Evolutionary conservation across 2,888 invertebrate species (phyloP), one percentile per base, ranked within the genome.

Genomic region (Microchrysa polita): DNA sequence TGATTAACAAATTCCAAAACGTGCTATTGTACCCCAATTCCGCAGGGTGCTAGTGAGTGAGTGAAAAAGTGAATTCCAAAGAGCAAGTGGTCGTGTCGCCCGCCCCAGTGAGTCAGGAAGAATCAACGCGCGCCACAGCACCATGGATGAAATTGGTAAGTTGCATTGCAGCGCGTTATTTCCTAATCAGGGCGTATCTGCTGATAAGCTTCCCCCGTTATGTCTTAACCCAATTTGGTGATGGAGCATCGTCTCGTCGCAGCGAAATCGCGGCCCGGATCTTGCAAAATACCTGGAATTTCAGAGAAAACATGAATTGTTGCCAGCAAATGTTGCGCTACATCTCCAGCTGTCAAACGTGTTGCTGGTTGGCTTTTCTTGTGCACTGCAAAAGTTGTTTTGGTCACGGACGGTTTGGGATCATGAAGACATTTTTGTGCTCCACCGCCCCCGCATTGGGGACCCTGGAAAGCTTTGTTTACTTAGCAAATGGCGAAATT

Each of bases 101-200:
- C n/a, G n/a, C n/a, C n/a, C 53, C 16, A 48, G 16, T 7, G 27
- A 53, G n/a, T n/a, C 34, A n/a, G 34, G 55, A 55, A 20, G 16
- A 53, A 14, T 48, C 65, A 53, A 18, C 16, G 52, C 67, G 60
- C 34, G 44, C 44, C 34, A 67, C 53, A 53, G 67, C 34, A 65
- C 44, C 34, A 67, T 67, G 67, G 67, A 67, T 34, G 67, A 67
- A 22, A 67, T 67, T 34, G 67, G 67, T 67, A 27, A 67, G 67
- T 67, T 5, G 48, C 12, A 10, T 48, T 48, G 48, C 10, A n/a
- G 10, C 48, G 42, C 12, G 12, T 7, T 7, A 42, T 42, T 12
- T 9, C 48, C 27, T 7, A 34, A 34, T 34, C 7, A 2, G 27
- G 27, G 27, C 27, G 27, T 34, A 34, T 34, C 27, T n/a, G 10